These are phyloP conservation scores for Gobiocypris rarus DNA, from an alignment of 2,113 vertebrate species.

Conservation along the genomic window DNA sequence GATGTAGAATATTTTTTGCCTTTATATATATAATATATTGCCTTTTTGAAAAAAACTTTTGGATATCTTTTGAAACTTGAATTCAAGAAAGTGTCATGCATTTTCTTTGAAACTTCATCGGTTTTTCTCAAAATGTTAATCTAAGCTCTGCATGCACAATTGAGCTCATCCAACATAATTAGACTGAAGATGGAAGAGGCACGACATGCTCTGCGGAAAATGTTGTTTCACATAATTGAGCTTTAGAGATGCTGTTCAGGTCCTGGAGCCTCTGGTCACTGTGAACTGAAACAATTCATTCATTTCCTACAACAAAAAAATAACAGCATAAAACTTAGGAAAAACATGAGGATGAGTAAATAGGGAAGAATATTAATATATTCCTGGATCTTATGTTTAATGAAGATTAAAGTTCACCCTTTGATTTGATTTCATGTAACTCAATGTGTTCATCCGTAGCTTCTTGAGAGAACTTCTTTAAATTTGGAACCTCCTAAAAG, in stretches of 20 bases:
- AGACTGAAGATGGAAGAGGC: too few species aligned
- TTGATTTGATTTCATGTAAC: neutral
- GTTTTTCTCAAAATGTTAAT: neutral
- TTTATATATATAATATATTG: too few species aligned
- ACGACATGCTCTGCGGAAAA: too few species aligned
- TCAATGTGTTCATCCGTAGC: neutral
- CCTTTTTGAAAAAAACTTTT: too few species aligned
- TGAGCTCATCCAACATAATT: neutral
- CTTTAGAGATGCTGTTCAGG: neutral
- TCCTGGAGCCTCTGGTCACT: neutral
- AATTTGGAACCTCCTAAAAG: constrained; percentile 4
- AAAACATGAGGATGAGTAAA: neutral
- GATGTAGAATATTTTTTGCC: neutral
- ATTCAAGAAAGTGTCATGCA: neutral
- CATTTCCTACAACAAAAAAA: neutral
- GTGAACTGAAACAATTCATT: neutral
- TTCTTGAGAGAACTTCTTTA: neutral
- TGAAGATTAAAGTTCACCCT: too few species aligned
- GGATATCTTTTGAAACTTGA: neutral
- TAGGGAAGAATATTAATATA: too few species aligned
- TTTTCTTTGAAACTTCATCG: neutral
- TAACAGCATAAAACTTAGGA: neutral
- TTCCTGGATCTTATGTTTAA: neutral
- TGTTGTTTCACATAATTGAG: neutral
- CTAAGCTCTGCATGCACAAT: neutral